These are phyloP conservation scores for Meiosimyza decipiens DNA, from an alignment of 2,888 invertebrate genomes.

Conservation along the genomic window DNA sequence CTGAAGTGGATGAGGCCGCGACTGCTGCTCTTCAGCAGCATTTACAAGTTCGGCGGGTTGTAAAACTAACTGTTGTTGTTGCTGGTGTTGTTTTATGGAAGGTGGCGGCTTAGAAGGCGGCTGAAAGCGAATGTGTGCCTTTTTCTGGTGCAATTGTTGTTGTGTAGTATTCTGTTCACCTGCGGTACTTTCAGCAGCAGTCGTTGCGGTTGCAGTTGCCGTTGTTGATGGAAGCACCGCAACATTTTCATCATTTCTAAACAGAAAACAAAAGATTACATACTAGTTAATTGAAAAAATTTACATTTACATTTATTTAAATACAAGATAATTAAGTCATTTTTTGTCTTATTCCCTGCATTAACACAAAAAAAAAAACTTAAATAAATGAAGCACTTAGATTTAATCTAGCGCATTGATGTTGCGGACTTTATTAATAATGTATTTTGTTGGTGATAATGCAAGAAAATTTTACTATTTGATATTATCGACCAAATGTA, in stretches of 20 bases:
- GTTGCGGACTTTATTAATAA: too few species aligned
- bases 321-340: too few species aligned
- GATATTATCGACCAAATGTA: too few species aligned
- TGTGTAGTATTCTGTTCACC: conserved; percentile 24
- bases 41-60: not conserved
- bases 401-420: too few species aligned
- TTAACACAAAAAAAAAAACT: too few species aligned
- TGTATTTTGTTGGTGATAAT: too few species aligned
- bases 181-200: conserved; percentile 11
- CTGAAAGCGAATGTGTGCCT: conserved; percentile 43
- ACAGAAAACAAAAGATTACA: not conserved
- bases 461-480: too few species aligned
- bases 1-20: conserved; percentile 55
- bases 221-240: conserved; percentile 27
- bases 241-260: conserved; percentile 53
- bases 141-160: conserved; percentile 30
- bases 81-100: conserved; percentile 26
- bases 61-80: not conserved
- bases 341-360: too few species aligned
- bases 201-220: conserved; percentile 35
- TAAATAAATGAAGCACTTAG: too few species aligned
- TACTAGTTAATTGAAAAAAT: too few species aligned
- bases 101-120: conserved; percentile 52
- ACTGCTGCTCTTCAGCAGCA: conserved; percentile 34
- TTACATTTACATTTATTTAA: too few species aligned